A percentile compares a stretch with the other conserved stretches of the same genome.
phyloP scores from a whole-genome alignment of 1,140 invertebrate genomes.

The Lepidurus arcticus region DNA sequence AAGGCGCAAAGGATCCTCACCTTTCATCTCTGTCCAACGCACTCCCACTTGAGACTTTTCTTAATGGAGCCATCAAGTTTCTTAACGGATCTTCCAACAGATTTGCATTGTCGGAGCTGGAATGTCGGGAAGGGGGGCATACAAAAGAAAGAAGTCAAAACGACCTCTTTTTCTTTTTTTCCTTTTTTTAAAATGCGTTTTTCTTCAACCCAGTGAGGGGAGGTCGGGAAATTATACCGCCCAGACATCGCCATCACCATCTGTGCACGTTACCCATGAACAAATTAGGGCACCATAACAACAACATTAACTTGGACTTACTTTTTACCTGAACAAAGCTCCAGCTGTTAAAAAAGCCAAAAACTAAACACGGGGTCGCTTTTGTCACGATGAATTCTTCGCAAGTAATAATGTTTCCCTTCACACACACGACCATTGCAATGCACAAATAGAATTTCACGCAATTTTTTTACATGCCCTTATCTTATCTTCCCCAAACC shows the following conservation, averaged over 20 bases:
- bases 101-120: neutral
- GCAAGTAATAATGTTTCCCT: neutral
- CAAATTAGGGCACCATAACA: constrained; percentile 4
- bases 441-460: neutral
- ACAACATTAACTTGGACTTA: neutral
- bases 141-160: neutral
- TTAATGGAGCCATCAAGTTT: constrained; percentile 19
- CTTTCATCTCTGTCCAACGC: constrained; percentile 6
- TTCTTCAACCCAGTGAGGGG: neutral
- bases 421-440: neutral
- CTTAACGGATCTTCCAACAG: neutral
- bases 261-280: neutral
- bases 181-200: neutral
- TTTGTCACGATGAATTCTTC: neutral
- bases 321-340: neutral
- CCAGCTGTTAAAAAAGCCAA: neutral
- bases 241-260: neutral
- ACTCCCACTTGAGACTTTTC: neutral
- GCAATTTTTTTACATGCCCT: neutral
- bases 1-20: neutral
- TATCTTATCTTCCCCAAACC: neutral
- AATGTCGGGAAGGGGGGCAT: neutral
- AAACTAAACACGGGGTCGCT: too few relatives aligned
- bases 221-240: neutral
- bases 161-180: neutral